A percentile compares a stretch with the other conserved stretches of the same genome.
phyloP scores from a whole-genome alignment of 2,113 vertebrate species.

The Hipposideros armiger region DNA sequence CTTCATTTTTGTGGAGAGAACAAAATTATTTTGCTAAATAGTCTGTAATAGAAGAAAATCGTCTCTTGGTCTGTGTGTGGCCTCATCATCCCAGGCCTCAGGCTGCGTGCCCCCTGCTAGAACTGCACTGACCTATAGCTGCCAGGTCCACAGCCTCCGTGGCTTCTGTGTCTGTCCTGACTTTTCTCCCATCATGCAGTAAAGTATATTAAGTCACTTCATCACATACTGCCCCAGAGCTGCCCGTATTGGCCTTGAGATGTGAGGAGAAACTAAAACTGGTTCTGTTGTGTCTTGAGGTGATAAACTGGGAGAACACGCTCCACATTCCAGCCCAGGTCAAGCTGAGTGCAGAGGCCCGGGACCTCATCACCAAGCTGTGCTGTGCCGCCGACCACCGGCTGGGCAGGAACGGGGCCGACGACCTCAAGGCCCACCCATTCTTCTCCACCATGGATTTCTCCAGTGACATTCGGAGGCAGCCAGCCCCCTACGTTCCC shows the following conservation, averaged over 20 bases:
- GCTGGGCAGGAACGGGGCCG: conserved; percentile 94
- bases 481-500: conserved; percentile 96
- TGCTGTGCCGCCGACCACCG: conserved; percentile 96
- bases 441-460: conserved; percentile 96
- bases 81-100: background rate
- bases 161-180: background rate
- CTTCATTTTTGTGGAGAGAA: background rate
- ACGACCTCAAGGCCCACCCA: conserved; percentile 96
- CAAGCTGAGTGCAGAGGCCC: conserved; percentile 94
- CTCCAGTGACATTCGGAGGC: conserved; percentile 95
- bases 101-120: background rate
- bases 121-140: too few relatives aligned
- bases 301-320: conserved; percentile 98
- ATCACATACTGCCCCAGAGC: background rate
- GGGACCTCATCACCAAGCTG: conserved; percentile 95
- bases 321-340: conserved; percentile 97
- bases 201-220: fast-evolving
- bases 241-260: background rate
- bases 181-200: background rate
- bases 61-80: background rate
- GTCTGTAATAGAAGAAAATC: background rate
- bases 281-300: conserved; percentile 87
- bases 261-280: background rate
- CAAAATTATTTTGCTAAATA: background rate
- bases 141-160: background rate